Base-by-base conservation (phyloP, 2,113 vertebrate species). In the Phaetusa simplex region DNA sequence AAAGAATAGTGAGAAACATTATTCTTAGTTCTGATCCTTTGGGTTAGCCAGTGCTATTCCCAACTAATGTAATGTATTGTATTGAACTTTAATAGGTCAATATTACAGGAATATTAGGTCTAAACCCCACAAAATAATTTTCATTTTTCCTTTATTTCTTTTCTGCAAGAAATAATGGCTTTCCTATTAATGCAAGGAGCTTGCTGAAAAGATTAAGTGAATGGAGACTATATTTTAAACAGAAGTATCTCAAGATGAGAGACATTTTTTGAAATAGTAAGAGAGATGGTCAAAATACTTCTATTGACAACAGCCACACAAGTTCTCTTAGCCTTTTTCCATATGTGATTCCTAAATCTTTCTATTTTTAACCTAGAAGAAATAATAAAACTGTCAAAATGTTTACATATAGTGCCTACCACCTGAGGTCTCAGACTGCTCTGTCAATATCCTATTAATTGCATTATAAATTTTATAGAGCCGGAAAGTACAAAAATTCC, bases 371-470 rank as follows among this genome's bases (percentile, higher is more conserved):
- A 94, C 62, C 42, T 67, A n/a, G 66, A 91, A 95, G 55, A 91
- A 95, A 89, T 82, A 97, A 92, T 86, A 93, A 88, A 97, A 97
- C 78, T 87, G 78, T 82, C 86, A 91, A 94, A 95, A 87, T 96
- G 74, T 97, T 96, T 97, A 95, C 94, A 80, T 95, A 80, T 66
- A 95, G 59, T 80, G 70, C 78, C 74, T 95, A 87, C 66, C 86
- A 95, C 94, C 89, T 97, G 95, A 97, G 89, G 86, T 95, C 93
- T 95, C 84, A 82, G 59, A 70, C 73, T 91, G 82, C 74, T 95
- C 94, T 96, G 89, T 93, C 95, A 97, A 97, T 97, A 96, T 72
- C 73, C 84, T 91, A 95, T 95, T 96, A 97, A 97, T 97, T 97
- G 92, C 78, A 91, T 96, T 96, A 97, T 95, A 95, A 97, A 97